Evolutionary conservation across 2,888 invertebrate genomes (phyloP), one percentile per base, ranked within the genome.

Genomic region (Chirona hameri): DNA sequence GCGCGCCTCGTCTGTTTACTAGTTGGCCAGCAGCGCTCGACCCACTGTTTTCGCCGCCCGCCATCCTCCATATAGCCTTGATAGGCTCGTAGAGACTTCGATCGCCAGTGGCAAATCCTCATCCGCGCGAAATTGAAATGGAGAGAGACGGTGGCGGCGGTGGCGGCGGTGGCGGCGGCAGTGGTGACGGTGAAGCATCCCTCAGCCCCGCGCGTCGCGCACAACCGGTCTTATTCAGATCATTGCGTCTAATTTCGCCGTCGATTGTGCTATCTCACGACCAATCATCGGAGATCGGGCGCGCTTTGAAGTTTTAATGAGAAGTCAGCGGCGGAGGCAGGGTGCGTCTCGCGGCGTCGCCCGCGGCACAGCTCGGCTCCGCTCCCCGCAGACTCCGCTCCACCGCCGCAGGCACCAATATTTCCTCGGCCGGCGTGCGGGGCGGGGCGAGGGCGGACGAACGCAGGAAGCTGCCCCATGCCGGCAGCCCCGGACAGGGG

Each of bases 271-370:
- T 31, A 18, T 72, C 72, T 21, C 72, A 18, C 18, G 31, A 72
- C 72, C 72, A 72, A 72, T 72, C 72, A 72, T 72, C 72, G 31
- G 31, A 72, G 72, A 72, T 72, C 72, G 72, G n/a, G 72, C 18
- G 31, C 18, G 72, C 31, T 72, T 72, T 72, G 72, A 72, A 72
- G 72, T 72, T 72, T 72, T 72, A 72, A 72, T 72, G 72, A 31
- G 72, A 72, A 31, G 72, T 72, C 31, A 69, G 72, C 21, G 15
- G 21, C n/a, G 31, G 21, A 15, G 57, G 21, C 21, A 21, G 18
- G 24, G 21, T 1, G 24, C 7, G 57, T 24, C 21, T 24, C 7
- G 21, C 21, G 57, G 21, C 24, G 18, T 7, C 0, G 57, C 57
- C 57, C 2, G 57, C 21, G 57, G 55, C 55, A 18, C 14, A 55